phyloP scores from a whole-genome alignment of 2,113 vertebrate genomes.

The Onychostruthus taczanowskii region DNA sequence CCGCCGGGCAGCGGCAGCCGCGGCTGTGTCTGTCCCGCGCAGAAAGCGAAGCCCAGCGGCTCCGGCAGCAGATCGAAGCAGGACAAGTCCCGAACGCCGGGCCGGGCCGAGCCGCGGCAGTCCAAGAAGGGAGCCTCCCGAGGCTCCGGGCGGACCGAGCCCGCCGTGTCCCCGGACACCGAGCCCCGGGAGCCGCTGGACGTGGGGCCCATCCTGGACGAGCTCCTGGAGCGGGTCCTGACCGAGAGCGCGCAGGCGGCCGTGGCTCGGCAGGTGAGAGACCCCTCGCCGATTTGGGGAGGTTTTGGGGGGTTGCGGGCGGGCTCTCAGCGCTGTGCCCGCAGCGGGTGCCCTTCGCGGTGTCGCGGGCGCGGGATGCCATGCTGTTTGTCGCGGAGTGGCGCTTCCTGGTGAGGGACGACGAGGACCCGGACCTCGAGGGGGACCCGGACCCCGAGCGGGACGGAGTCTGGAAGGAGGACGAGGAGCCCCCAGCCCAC shows the following conservation, averaged over 20 bases:
- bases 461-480: background rate
- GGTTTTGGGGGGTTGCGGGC: rapidly evolving
- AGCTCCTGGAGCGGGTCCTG: conserved; percentile 70
- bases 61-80: rapidly evolving
- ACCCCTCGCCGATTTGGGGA: background rate
- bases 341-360: conserved; percentile 75
- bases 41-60: background rate
- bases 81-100: background rate
- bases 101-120: rapidly evolving
- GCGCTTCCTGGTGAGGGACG: conserved; percentile 74
- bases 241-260: conserved; percentile 55
- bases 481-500: conserved; percentile 69
- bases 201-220: conserved; percentile 69
- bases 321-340: background rate
- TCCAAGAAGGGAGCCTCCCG: rapidly evolving
- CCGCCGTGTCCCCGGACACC: rapidly evolving
- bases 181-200: background rate
- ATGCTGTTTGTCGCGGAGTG: conserved; percentile 70
- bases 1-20: background rate
- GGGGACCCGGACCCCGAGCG: background rate
- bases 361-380: conserved; percentile 69
- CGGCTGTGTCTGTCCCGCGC: background rate
- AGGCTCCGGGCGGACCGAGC: rapidly evolving
- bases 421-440: conserved; percentile 56
- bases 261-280: conserved; percentile 32